Base-by-base conservation (phyloP, 2,113 vertebrate genomes). In the Xenus cinereus region DNA sequence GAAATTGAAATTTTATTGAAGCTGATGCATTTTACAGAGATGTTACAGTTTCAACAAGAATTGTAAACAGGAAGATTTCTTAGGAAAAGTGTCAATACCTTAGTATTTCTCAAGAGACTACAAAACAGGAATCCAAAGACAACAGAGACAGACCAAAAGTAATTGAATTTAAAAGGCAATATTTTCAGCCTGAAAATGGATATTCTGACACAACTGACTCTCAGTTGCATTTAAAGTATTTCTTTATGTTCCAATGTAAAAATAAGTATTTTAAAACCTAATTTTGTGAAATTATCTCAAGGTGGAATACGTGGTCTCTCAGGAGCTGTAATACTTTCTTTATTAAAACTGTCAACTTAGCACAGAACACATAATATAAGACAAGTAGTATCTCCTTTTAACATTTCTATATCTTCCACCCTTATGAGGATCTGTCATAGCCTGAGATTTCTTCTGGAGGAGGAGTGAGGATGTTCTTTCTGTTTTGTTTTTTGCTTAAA, bases 1-100 rank as follows among this genome's bases (percentile, higher is more conserved):
- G 30, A 93, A 94, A 94, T 46, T 86, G 75, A 95, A 90, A 95
- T 93, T 87, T 94, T 85, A 90, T 93, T 95, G 90, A 93, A 90
- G 39, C 16, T 85, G 88, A 72, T 68, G 21, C 79, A 64, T 88
- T 94, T 94, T 86, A 79, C 67, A 88, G 54, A 64, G 43, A 76
- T 2, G 33, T 69, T 94, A 90, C 46, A 39, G 32, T 87, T 96
- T 96, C 85, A 87, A 92, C 35, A 94, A 69, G 79, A 83, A 79
- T 30, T 50, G 67, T 94, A 92, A 94, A 92, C 50, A 92, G 53
- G 50, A 50, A 85, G 35, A 83, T 86, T 88, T 96, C 88, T 80
- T 83, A 90, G 57, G 54, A 86, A 90, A 90, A 80, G 39, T 90
- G 83, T 87, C 90, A 85, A 89, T 94, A 82, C 15, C 14, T 4